Evolutionary conservation across 2,113 vertebrate species (phyloP).

Genomic region (Thamnophis sirtalis): DNA sequence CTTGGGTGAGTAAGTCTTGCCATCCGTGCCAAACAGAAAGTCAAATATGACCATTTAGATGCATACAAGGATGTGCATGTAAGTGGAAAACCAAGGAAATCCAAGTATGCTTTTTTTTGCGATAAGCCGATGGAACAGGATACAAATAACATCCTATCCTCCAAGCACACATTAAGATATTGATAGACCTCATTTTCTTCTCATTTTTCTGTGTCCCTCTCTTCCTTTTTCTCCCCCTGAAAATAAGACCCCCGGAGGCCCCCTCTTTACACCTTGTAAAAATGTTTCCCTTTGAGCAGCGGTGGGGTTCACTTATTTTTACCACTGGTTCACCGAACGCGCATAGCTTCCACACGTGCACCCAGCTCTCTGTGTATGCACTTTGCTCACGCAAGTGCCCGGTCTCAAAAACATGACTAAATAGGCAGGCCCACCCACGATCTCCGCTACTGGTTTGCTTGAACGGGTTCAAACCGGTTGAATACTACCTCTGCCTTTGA

Average conservation of each 20-base stretch:
- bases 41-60: fast-evolving
- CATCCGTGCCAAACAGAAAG: background rate
- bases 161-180: constrained; percentile 60
- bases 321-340: too few species aligned
- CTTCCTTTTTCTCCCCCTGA: background rate
- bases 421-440: too few species aligned
- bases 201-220: background rate
- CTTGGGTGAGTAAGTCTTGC: background rate
- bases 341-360: too few species aligned
- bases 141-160: background rate
- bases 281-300: background rate
- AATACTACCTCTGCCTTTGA: too few species aligned
- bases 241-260: background rate
- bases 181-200: constrained; percentile 50
- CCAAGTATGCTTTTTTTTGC: background rate
- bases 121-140: background rate
- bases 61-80: fast-evolving
- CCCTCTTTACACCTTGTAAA: background rate
- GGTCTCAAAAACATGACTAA: too few species aligned
- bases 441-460: too few species aligned
- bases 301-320: too few species aligned
- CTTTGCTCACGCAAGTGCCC: too few species aligned
- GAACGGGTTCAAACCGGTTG: too few species aligned
- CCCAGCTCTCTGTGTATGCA: too few species aligned
- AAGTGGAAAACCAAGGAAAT: background rate